Evolutionary conservation across 2,888 invertebrate genomes (phyloP), one percentile per base, ranked within the genome.

Genomic region (Troides aeacus): DNA sequence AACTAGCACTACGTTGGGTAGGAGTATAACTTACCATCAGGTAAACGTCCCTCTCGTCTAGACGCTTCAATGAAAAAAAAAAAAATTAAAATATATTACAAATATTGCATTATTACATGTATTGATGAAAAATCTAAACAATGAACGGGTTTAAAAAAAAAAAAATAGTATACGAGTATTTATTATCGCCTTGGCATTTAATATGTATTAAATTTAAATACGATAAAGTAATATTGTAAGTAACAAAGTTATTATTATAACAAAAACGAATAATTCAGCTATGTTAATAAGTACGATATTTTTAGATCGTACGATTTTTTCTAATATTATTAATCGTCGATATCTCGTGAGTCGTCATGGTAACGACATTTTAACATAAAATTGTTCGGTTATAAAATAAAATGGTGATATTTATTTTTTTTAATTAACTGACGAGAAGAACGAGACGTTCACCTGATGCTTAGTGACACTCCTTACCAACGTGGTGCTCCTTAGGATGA

Each of bases 181-280:
- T 39, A 10, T 39, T 39, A 39, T 39, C 39, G 7, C 10, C 8
- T 39, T 46, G 46, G 46, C 10, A 46, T 46, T 46, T 46, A 10
- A 46, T 15, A 2, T n/a, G 36, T 23, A 62, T 67, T 67, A 36
- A 39, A 60, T 39, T 68, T 18, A 24, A 64, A 68, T n/a, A 21
- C 59, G 58, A 62, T 58, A 56, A 58, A 12, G 39, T 23, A 66
- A 30, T 17, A 42, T 17, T 39, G 23, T 57, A 2, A 62, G 50
- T 59, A 64, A 68, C 64, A 68, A 53, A 23, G 68, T 64, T 59
- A 68, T 66, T 65, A 61, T 12, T 50, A 53, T 64, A 60, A 68
- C 64, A 64, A 64, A 60, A 68, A 64, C 64, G 59, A 42, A 68
- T 64, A 60, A 68, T 23, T 64, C 64, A 23, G 60, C 59, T 60